Evolutionary conservation across 2,797 vertebrate species (phyloP).

Genomic region (Esox masquinongy): DNA sequence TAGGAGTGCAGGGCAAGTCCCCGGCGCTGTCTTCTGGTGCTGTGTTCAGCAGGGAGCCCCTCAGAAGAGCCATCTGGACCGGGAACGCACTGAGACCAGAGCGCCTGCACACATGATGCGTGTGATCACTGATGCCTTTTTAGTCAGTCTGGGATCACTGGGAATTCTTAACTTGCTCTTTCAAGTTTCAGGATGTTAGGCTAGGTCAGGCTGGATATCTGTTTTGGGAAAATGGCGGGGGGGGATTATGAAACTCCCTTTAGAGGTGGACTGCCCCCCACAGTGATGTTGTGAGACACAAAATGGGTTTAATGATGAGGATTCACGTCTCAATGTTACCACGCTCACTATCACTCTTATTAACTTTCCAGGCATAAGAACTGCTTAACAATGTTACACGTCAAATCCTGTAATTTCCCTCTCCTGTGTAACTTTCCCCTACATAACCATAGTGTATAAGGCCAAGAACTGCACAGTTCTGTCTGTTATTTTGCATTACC

Average conservation of each 20-base stretch:
- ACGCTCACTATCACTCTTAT: neutral
- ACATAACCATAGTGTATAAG: too few relatives aligned
- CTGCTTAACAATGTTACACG: too few relatives aligned
- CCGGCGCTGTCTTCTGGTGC: neutral
- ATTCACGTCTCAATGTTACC: neutral
- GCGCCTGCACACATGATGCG: neutral
- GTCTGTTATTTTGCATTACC: too few relatives aligned
- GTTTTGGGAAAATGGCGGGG: slow-evolving; percentile 22
- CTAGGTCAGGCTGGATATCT: slow-evolving; percentile 2
- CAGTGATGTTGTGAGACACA: neutral
- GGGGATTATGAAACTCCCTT: neutral
- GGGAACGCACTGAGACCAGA: slow-evolving; percentile 5
- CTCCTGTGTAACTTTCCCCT: too few relatives aligned
- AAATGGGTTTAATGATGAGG: neutral
- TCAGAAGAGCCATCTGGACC: slow-evolving; percentile 32
- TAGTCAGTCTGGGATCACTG: slow-evolving; percentile 24
- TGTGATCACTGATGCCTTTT: neutral
- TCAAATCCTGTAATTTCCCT: too few relatives aligned
- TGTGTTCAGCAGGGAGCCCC: slow-evolving; percentile 24
- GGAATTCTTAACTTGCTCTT: slow-evolving; percentile 32
- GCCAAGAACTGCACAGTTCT: too few relatives aligned
- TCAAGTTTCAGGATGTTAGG: neutral
- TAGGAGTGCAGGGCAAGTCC: neutral
- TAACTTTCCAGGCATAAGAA: neutral
- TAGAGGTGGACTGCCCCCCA: neutral